These are phyloP conservation scores for Gymnoscopelus microlampas DNA, from an alignment of 2,797 vertebrate species.

Conservation along the genomic window DNA sequence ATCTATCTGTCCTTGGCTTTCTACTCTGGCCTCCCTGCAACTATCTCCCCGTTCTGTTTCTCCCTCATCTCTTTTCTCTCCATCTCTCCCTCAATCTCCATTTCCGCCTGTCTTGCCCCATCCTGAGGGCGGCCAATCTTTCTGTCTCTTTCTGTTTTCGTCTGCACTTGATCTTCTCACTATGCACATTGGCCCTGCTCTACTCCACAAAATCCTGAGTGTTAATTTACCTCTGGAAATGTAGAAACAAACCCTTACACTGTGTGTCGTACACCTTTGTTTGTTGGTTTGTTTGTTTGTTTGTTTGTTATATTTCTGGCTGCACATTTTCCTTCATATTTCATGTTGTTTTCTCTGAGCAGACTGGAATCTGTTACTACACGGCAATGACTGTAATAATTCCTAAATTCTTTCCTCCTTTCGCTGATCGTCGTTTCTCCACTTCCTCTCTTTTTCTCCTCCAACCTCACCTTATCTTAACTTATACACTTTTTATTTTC, in stretches of 20 bases:
- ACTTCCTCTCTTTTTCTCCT: conserved; percentile 71
- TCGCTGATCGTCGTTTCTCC: not conserved
- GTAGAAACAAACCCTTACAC: too few species aligned
- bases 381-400: too few species aligned
- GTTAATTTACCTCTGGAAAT: not conserved
- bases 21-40: conserved; percentile 31
- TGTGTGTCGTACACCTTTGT: too few species aligned
- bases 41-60: conserved; percentile 33
- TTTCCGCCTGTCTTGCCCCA: not conserved
- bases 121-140: not conserved
- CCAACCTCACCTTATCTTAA: conserved; percentile 64
- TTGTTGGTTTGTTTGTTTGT: too few species aligned
- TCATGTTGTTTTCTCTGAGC: too few species aligned
- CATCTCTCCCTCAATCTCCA: conserved; percentile 64
- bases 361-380: too few species aligned
- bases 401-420: too few species aligned
- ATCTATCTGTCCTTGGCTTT: conserved; percentile 78
- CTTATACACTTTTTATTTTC: not conserved
- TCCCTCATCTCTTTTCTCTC: conserved; percentile 70
- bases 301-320: too few species aligned
- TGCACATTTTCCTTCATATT: too few species aligned
- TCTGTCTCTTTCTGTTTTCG: conserved; percentile 10
- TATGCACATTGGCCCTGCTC: not conserved
- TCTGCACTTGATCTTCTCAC: conserved; percentile 4
- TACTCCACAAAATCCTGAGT: not conserved